phyloP scores from a whole-genome alignment of 2,888 invertebrate genomes.

The Trilocha varians region DNA sequence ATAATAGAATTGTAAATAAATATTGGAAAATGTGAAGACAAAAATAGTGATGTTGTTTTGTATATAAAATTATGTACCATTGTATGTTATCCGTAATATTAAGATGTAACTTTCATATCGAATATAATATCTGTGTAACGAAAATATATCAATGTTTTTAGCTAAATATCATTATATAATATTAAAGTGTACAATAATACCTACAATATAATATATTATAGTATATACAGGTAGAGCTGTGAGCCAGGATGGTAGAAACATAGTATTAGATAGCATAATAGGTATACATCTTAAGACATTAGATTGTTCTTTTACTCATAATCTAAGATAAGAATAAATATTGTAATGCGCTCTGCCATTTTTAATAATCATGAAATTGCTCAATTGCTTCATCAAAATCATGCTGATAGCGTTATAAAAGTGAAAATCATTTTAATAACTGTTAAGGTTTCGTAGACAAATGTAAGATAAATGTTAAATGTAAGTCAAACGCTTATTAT shows the following conservation, averaged over 20 bases:
- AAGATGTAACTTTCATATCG: neutral
- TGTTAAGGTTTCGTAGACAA: no score
- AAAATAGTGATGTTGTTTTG: conserved; percentile 15
- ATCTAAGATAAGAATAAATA: neutral
- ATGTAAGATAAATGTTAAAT: no score
- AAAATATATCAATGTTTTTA: neutral
- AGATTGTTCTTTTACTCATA: neutral
- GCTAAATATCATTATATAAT: no score
- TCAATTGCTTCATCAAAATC: neutral
- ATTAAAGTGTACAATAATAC: no score
- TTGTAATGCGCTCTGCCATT: neutral
- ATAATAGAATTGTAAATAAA: neutral
- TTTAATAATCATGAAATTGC: neutral
- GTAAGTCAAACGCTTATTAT: neutral
- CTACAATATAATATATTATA: neutral
- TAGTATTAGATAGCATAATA: conserved; percentile 2
- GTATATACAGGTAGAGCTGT: conserved; percentile 35
- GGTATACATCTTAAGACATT: neutral
- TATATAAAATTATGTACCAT: neutral
- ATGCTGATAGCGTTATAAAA: neutral
- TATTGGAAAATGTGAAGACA: conserved; percentile 3
- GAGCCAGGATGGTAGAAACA: conserved; percentile 53
- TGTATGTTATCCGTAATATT: neutral
- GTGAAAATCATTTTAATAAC: no score
- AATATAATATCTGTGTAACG: neutral